Conservation (phyloP, 2,797 vertebrate species). For the Callimico goeldii region DNA sequence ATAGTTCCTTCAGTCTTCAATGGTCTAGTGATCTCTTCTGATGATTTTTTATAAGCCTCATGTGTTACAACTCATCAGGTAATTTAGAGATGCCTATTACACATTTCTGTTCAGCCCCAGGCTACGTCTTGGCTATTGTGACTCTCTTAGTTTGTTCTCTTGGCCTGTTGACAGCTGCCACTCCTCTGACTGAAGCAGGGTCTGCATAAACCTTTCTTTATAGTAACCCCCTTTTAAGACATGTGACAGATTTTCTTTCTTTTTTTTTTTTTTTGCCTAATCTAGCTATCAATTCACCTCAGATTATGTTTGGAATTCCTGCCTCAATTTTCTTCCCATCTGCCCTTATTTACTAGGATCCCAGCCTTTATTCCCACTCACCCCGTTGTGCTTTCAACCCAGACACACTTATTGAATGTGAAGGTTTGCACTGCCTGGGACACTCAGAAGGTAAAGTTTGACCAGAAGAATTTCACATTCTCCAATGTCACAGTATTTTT, state of each 20-base stretch:
- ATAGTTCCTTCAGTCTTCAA: neutral
- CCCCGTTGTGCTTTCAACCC: accelerated
- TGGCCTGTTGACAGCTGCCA: neutral
- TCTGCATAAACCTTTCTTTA: neutral
- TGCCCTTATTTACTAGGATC: too few relatives aligned
- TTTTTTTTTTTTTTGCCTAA: neutral
- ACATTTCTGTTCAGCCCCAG: neutral
- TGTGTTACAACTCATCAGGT: neutral
- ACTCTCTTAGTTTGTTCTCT: neutral
- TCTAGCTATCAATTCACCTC: neutral
- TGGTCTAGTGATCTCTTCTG: neutral
- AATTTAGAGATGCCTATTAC: accelerated
- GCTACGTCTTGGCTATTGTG: too few relatives aligned
- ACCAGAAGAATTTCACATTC: neutral
- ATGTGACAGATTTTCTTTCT: neutral
- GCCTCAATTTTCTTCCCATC: too few relatives aligned
- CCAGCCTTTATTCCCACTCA: neutral
- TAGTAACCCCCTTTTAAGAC: neutral
- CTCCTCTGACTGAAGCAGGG: too few relatives aligned
- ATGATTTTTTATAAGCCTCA: neutral
- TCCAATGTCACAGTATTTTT: neutral
- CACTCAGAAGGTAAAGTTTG: neutral
- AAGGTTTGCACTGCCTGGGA: neutral
- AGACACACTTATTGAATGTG: too few relatives aligned
- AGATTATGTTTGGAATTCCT: neutral